Base-by-base conservation (phyloP, 2,888 invertebrate species). In the Pherbina coryleti region DNA sequence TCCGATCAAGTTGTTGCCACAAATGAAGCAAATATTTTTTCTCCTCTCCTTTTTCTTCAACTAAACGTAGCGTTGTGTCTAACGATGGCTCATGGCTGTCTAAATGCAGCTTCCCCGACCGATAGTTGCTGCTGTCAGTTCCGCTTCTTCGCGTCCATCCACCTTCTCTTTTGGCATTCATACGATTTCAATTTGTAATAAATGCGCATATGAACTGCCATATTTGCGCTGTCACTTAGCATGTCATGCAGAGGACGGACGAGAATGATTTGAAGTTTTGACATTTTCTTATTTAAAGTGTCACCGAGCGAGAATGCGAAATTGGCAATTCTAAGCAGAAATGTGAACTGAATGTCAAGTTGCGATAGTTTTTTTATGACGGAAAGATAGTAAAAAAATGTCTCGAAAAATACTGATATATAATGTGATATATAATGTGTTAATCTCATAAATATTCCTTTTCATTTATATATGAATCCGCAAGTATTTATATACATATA, bases 141-240 rank as follows among this genome's bases (percentile, higher is more conserved):
- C 14, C 19, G 22, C 22, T 22, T 44, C 44, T 14, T 9, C 44
- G 11, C 67, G n/a, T n/a, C n/a, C 17, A 3, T 67, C 28, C 25
- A 22, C 14, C 25, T 25, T 22, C 22, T 19, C 8, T 37, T 37
- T 44, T 67, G 34, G 5, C 67, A 34, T 9, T 44, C 19, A 60
- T 60, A 28, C 28, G 60, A 44, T 37, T 67, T 37, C 22, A 67
- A 37, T 67, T 37, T 67, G 37, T 37, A n/a, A 37, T 44, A 22
- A 34, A 67, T 44, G 28, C 57, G 57, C 57, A 60, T 60, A 69
- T 51, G 49, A 49, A 51, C 34, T 55, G 28, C 11, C 55, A 57
- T 22, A 72, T 72, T 70, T 70, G 69, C 17, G 72, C 72, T 72
- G 72, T 72, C 72, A 71, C 25, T 34, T 60, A 51, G 28, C 57